Percentiles rank a stretch among this genome's conserved stretches.
These are phyloP conservation scores for Pseudomyrmex cubaensis DNA, from an alignment of 1,140 invertebrate genomes.

Conservation along the genomic window DNA sequence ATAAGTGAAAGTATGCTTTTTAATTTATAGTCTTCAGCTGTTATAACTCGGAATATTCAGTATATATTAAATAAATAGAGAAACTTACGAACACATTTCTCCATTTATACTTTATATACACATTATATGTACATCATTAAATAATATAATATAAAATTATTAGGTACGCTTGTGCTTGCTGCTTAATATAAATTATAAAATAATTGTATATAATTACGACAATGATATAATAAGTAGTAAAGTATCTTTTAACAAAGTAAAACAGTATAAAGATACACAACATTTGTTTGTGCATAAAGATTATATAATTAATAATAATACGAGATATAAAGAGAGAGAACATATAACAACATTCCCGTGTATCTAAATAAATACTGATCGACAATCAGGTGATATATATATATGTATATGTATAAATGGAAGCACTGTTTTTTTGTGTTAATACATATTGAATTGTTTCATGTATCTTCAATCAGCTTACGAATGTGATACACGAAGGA, in stretches of 20 bases:
- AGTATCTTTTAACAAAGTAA: constrained; percentile 8
- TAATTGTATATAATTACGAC: constrained; percentile 12
- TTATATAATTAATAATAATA: constrained; percentile 42
- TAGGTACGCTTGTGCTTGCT: constrained; percentile 16
- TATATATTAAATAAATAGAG: too few relatives aligned
- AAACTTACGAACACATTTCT: background rate
- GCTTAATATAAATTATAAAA: constrained; percentile 37
- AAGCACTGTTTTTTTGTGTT: constrained; percentile 58
- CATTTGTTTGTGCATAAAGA: constrained; percentile 24
- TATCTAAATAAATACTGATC: constrained; percentile 56
- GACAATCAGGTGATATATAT: constrained; percentile 45
- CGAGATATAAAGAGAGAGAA: background rate
- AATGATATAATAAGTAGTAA: background rate
- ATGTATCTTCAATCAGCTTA: constrained; percentile 9
- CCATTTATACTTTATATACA: constrained; percentile 27
- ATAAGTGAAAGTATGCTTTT: too few relatives aligned
- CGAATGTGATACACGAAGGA: background rate
- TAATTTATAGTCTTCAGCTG: too few relatives aligned
- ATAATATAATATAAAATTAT: constrained; percentile 48
- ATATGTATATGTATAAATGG: constrained; percentile 18
- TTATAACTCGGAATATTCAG: too few relatives aligned
- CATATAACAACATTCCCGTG: constrained; percentile 51
- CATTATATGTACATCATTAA: constrained; percentile 35
- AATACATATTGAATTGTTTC: background rate
- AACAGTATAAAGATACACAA: constrained; percentile 47